phyloP scores from a whole-genome alignment of 2,113 vertebrate species.

The Poeciliopsis turrubarensis region DNA sequence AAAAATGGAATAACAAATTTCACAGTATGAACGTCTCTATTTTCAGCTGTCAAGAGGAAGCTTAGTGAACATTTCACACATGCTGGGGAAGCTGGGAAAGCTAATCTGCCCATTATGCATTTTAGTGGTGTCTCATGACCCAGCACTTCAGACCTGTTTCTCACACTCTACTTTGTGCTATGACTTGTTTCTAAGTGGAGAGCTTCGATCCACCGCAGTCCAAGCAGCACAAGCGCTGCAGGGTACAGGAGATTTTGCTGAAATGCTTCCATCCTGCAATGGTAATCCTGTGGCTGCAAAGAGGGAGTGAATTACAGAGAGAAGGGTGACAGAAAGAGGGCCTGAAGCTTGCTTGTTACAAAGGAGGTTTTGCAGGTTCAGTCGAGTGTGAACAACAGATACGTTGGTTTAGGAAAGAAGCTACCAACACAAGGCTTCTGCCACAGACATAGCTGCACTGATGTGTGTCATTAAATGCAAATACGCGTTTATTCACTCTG shows the following conservation, averaged over 20 bases:
- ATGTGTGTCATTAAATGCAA: not conserved
- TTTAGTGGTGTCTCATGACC: slow-evolving; percentile 34
- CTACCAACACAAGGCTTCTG: slow-evolving; percentile 11
- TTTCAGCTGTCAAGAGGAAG: slow-evolving; percentile 7
- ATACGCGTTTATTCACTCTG: not conserved
- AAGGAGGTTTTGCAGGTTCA: slow-evolving; percentile 46
- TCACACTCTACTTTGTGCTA: slow-evolving; percentile 53
- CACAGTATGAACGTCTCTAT: not conserved
- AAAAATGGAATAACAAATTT: not conserved
- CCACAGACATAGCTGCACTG: not conserved
- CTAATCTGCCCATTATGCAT: slow-evolving; percentile 33
- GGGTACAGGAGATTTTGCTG: slow-evolving; percentile 61
- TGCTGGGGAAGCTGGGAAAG: slow-evolving; percentile 14
- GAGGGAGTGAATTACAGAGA: slow-evolving; percentile 27
- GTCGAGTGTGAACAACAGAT: slow-evolving; percentile 57
- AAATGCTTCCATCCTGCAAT: slow-evolving; percentile 64
- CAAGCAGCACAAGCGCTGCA: slow-evolving; percentile 51
- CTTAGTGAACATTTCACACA: slow-evolving; percentile 29
- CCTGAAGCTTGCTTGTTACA: slow-evolving; percentile 36
- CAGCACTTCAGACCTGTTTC: slow-evolving; percentile 51
- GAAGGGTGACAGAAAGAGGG: slow-evolving; percentile 12
- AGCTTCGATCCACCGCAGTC: slow-evolving; percentile 55
- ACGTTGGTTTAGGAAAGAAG: slow-evolving; percentile 33
- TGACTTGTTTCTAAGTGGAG: slow-evolving; percentile 43
- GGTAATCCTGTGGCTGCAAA: slow-evolving; percentile 64